Evolutionary conservation across 2,888 invertebrate species (phyloP).

Genomic region (Cephus sareptanus): DNA sequence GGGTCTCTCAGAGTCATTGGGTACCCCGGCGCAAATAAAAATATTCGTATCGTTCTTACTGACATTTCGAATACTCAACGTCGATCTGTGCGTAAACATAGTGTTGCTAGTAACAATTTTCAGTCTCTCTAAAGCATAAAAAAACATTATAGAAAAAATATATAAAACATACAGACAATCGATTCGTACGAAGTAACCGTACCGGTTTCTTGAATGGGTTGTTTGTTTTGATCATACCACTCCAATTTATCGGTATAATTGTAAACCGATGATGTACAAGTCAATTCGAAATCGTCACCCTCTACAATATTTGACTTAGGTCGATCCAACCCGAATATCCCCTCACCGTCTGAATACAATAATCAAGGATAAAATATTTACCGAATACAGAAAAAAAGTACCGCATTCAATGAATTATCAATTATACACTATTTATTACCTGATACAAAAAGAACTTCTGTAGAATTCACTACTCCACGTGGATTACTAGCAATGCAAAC

Average conservation of each 20-base stretch:
- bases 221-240: constrained; percentile 65
- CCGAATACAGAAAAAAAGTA: not conserved
- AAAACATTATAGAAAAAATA: not conserved
- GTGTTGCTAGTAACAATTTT: constrained; percentile 38
- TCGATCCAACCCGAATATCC: constrained; percentile 64
- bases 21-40: constrained; percentile 50
- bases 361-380: constrained; percentile 25
- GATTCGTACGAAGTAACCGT: constrained; percentile 13
- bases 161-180: not conserved
- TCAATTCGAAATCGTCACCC: constrained; percentile 70
- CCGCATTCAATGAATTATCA: not conserved
- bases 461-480: not conserved
- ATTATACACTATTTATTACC: not conserved
- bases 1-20: constrained; percentile 11
- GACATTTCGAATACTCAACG: constrained; percentile 55
- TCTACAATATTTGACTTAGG: constrained; percentile 60
- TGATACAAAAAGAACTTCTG: not conserved
- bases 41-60: constrained; percentile 46
- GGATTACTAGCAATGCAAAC: not conserved
- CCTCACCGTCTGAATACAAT: constrained; percentile 61
- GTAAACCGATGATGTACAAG: constrained; percentile 71
- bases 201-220: constrained; percentile 38
- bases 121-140: constrained; percentile 38
- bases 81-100: constrained; percentile 58
- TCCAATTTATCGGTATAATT: constrained; percentile 67